These are phyloP conservation scores for Camponotus fellah DNA, from an alignment of 2,888 invertebrate genomes.

Conservation along the genomic window DNA sequence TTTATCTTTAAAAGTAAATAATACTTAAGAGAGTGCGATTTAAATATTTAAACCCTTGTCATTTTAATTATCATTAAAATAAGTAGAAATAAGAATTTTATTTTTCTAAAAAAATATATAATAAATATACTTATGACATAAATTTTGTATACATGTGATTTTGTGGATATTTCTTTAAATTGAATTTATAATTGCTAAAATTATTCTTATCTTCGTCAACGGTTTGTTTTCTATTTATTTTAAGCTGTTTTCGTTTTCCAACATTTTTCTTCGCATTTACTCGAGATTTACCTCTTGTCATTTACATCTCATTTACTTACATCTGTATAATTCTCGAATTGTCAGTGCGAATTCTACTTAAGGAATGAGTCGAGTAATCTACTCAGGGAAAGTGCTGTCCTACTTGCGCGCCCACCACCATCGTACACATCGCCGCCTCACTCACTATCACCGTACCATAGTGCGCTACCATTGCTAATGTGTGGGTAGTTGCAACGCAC, in stretches of 20 bases:
- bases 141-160: neutral
- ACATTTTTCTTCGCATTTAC: neutral
- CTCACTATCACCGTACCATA: constrained; percentile 23
- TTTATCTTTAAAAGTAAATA: too few relatives aligned
- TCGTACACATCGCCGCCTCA: constrained; percentile 16
- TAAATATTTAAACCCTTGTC: neutral
- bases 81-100: neutral
- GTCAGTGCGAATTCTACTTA: constrained; percentile 34
- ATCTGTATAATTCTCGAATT: constrained; percentile 3
- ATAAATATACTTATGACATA: neutral
- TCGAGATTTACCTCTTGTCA: neutral
- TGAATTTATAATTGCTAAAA: neutral
- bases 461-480: constrained; percentile 29
- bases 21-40: neutral
- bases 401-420: constrained; percentile 75
- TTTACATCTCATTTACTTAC: too few relatives aligned
- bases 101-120: neutral
- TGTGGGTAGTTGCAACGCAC: constrained; percentile 59
- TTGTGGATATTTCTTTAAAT: neutral
- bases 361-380: constrained; percentile 54
- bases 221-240: neutral
- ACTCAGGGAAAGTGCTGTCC: constrained; percentile 82
- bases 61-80: neutral
- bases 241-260: neutral
- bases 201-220: neutral